A percentile compares a stretch with the other conserved stretches of the same genome.
These are phyloP conservation scores for Tinea trinotella DNA, from an alignment of 2,888 invertebrate genomes.

Conservation along the genomic window DNA sequence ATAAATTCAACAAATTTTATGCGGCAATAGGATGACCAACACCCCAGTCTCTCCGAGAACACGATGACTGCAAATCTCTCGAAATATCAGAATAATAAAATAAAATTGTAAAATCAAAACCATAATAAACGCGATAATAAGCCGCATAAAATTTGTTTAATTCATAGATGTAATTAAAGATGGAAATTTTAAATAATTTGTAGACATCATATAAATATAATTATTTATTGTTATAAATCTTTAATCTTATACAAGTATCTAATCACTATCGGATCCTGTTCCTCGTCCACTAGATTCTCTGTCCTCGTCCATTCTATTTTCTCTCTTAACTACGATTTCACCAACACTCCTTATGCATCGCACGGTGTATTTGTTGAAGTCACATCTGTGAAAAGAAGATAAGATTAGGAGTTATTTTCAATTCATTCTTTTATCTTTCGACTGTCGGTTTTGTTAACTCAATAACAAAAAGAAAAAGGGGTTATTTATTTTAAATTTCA, in stretches of 20 bases:
- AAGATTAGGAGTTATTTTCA: too few relatives aligned
- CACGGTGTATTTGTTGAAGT: conserved; percentile 90
- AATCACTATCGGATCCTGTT: conserved; percentile 50
- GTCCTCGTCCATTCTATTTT: conserved; percentile 34
- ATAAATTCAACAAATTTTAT: too few relatives aligned
- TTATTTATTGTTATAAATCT: not conserved
- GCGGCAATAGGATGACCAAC: too few relatives aligned
- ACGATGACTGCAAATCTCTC: too few relatives aligned
- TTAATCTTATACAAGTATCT: not conserved
- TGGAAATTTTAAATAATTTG: too few relatives aligned
- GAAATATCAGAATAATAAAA: too few relatives aligned
- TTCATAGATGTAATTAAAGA: too few relatives aligned
- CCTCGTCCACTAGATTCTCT: conserved; percentile 54
- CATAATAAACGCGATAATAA: too few relatives aligned
- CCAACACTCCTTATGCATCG: conserved; percentile 76
- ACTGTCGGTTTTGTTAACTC: not conserved
- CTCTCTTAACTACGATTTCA: conserved; percentile 41
- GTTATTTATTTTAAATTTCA: not conserved
- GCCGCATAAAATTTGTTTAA: too few relatives aligned
- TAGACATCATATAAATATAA: not conserved
- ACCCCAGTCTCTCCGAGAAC: too few relatives aligned
- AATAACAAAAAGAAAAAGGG: not conserved
- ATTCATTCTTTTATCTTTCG: not conserved
- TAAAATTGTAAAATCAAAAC: too few relatives aligned
- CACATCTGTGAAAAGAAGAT: conserved; percentile 78